phyloP scores from a whole-genome alignment of 2,797 vertebrate species.

The Apogon talboti region DNA sequence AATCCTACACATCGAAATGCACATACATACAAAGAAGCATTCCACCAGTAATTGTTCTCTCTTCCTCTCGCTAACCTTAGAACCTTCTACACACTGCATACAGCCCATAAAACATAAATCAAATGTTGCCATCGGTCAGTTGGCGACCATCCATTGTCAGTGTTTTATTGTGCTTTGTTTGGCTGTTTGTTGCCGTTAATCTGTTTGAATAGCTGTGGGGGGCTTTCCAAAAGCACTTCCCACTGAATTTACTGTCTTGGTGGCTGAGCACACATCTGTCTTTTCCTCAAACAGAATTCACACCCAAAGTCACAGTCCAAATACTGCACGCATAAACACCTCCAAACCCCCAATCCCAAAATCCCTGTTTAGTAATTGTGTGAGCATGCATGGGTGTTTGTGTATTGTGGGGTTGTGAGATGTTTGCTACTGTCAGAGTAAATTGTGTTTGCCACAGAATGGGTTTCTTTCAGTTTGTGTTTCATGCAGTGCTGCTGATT shows the following conservation, averaged over 20 bases:
- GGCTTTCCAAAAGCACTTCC: slow-evolving; percentile 74
- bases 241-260: slow-evolving; percentile 77
- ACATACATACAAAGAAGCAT: slow-evolving; percentile 18
- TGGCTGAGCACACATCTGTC: slow-evolving; percentile 84
- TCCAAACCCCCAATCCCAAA: slow-evolving; percentile 51
- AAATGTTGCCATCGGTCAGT: slow-evolving; percentile 67
- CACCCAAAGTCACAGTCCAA: slow-evolving; percentile 68
- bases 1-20: slow-evolving; percentile 58
- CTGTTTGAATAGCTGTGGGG: slow-evolving; percentile 79
- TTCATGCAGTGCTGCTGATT: slow-evolving; percentile 63
- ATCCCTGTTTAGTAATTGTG: slow-evolving; percentile 64
- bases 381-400: slow-evolving; percentile 43
- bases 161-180: slow-evolving; percentile 72
- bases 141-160: slow-evolving; percentile 61
- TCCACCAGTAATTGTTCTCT: slow-evolving; percentile 9
- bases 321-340: slow-evolving; percentile 62
- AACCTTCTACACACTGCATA: slow-evolving; percentile 21
- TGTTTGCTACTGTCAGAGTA: slow-evolving; percentile 49
- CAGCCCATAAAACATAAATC: slow-evolving; percentile 58
- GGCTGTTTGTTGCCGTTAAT: slow-evolving; percentile 78
- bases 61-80: slow-evolving; percentile 23
- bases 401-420: slow-evolving; percentile 40
- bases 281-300: slow-evolving; percentile 78
- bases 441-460: slow-evolving; percentile 56
- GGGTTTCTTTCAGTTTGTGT: slow-evolving; percentile 51